phyloP scores from a whole-genome alignment of 1,140 invertebrate genomes.

The Eubasilissa regina region DNA sequence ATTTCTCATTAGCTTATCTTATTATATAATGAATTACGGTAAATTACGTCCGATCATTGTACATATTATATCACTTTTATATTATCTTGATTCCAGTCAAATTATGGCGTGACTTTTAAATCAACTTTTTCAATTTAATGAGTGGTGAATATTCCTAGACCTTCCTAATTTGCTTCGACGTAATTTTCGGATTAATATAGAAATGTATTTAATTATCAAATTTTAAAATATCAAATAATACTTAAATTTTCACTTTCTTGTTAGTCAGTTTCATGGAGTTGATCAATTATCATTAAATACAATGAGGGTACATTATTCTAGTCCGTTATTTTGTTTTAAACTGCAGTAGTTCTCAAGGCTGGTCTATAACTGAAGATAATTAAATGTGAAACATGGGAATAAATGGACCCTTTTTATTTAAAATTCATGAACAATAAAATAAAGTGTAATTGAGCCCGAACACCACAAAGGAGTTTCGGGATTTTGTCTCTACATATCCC shows the following conservation, averaged over 20 bases:
- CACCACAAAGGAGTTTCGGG: constrained; percentile 1
- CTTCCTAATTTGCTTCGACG: no score
- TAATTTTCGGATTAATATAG: neutral
- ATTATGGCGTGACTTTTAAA: neutral
- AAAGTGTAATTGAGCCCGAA: constrained; percentile 28
- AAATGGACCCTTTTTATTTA: constrained; percentile 23
- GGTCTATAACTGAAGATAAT: neutral
- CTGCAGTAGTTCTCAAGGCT: no score
- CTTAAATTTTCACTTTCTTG: no score
- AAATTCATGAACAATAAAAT: constrained; percentile 34
- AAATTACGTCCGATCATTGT: neutral
- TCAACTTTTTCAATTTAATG: neutral
- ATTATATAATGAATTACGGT: neutral
- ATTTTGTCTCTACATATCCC: constrained; percentile 37
- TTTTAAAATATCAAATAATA: neutral
- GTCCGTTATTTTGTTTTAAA: no score
- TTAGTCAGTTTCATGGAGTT: no score
- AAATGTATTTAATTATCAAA: no score
- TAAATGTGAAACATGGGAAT: neutral
- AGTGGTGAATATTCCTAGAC: neutral
- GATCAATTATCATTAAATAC: no score
- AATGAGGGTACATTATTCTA: no score
- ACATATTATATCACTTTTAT: neutral
- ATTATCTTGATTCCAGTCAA: no score
- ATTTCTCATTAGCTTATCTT: neutral